A percentile compares a stretch with the other conserved stretches of the same genome.
Conservation (phyloP, 2,113 vertebrate genomes). For the Carlito syrichta region DNA sequence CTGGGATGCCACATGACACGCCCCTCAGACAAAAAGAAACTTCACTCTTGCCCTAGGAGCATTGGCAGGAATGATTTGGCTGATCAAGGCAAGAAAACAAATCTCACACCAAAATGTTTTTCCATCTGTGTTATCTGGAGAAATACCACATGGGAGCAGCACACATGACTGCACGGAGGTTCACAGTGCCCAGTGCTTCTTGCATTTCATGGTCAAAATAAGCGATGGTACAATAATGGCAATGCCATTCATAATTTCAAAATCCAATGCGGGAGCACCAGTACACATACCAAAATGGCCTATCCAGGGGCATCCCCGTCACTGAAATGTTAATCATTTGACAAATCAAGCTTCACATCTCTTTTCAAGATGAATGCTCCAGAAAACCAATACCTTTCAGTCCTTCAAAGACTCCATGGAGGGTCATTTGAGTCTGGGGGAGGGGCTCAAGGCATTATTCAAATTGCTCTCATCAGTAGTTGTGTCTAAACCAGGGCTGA, state of each 20-base stretch:
- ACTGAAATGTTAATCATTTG: slow-evolving; percentile 37
- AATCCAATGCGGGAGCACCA: slow-evolving; percentile 54
- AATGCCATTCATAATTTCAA: slow-evolving; percentile 59
- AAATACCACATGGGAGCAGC: slow-evolving; percentile 77
- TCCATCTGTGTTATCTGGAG: slow-evolving; percentile 78
- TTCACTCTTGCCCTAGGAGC: slow-evolving; percentile 75
- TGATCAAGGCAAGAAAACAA: slow-evolving; percentile 80
- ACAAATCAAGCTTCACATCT: slow-evolving; percentile 64
- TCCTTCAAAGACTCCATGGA: slow-evolving; percentile 59
- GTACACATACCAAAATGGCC: slow-evolving; percentile 59
- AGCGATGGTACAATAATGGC: slow-evolving; percentile 56
- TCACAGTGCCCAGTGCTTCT: slow-evolving; percentile 35
- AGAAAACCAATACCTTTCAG: slow-evolving; percentile 59
- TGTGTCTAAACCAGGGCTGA: slow-evolving; percentile 55
- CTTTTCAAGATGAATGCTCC: slow-evolving; percentile 65
- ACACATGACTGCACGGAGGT: slow-evolving; percentile 63
- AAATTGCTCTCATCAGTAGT: slow-evolving; percentile 34
- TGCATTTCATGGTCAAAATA: slow-evolving; percentile 51
- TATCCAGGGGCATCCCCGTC: slow-evolving; percentile 44
- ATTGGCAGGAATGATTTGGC: slow-evolving; percentile 78
- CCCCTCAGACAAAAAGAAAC: slow-evolving; percentile 79
- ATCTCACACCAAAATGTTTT: slow-evolving; percentile 70
- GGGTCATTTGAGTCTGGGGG: slow-evolving; percentile 25
- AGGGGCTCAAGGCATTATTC: slow-evolving; percentile 58
- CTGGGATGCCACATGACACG: slow-evolving; percentile 71